These are phyloP conservation scores for Calypte anna DNA, from an alignment of 2,113 vertebrate species.

Conservation along the genomic window DNA sequence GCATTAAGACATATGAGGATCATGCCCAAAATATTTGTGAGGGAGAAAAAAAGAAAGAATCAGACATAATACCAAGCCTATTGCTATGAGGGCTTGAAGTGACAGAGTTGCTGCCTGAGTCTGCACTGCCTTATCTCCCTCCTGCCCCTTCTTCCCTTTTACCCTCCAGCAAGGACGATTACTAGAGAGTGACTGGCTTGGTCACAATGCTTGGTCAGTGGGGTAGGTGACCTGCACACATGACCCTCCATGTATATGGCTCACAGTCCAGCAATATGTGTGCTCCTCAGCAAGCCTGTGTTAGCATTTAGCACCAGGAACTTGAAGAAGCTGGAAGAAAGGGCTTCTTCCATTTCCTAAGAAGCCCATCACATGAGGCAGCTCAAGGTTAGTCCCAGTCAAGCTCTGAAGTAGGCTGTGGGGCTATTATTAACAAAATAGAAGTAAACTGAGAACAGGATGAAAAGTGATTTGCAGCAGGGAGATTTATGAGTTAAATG, in stretches of 20 bases:
- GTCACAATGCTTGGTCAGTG: accelerated
- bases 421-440: background rate
- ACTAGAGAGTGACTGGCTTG: background rate
- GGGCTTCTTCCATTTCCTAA: background rate
- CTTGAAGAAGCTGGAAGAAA: background rate
- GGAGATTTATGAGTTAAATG: background rate
- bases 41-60: background rate
- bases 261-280: background rate
- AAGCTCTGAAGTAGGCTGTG: background rate
- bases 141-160: background rate
- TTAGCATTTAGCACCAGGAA: accelerated
- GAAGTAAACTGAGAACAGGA: constrained; percentile 39
- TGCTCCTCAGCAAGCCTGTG: accelerated
- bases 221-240: background rate
- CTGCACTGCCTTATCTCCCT: background rate
- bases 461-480: background rate
- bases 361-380: background rate
- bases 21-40: background rate
- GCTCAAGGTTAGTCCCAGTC: background rate
- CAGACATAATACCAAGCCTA: background rate
- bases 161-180: background rate
- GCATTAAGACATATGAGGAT: background rate
- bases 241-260: accelerated
- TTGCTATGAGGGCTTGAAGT: background rate
- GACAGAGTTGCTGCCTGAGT: background rate